Percentiles rank a stretch among this genome's conserved stretches.
Evolutionary conservation across 2,888 invertebrate genomes (phyloP).

Genomic region (Brassicogethes aeneus): DNA sequence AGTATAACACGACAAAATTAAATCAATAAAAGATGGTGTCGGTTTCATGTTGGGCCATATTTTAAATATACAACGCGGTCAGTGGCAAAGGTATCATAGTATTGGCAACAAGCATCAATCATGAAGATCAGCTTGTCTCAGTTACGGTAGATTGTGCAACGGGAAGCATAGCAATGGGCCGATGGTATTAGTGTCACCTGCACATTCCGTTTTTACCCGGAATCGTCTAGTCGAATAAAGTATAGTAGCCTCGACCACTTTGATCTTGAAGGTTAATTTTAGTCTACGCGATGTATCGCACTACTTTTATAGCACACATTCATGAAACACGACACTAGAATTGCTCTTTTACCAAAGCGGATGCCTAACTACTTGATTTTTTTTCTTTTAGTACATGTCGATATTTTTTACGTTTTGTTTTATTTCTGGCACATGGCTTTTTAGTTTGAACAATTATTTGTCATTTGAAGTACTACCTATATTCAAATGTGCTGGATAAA

Average conservation of each 20-base stretch:
- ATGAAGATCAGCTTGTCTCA: constrained; percentile 3
- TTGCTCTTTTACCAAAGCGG: too few relatives aligned
- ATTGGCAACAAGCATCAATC: constrained; percentile 4
- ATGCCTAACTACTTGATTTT: too few relatives aligned
- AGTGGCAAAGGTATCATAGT: neutral
- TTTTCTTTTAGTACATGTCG: too few relatives aligned
- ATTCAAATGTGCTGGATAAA: too few relatives aligned
- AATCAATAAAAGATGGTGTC: too few relatives aligned
- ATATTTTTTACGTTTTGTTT: too few relatives aligned
- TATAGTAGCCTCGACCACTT: neutral
- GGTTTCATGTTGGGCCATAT: too few relatives aligned
- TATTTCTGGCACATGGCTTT: too few relatives aligned
- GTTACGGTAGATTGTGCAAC: constrained; percentile 11
- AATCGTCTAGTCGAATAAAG: constrained; percentile 5
- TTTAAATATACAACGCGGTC: neutral
- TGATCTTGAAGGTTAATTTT: neutral
- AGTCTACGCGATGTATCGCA: neutral
- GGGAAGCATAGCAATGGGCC: constrained; percentile 3
- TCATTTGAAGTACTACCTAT: too few relatives aligned
- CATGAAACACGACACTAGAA: too few relatives aligned
- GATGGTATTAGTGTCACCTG: constrained; percentile 9
- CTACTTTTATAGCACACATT: neutral
- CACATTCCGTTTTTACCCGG: constrained; percentile 11
- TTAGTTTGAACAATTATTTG: too few relatives aligned
- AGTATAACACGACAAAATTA: too few relatives aligned